Base-by-base conservation (phyloP, 2,888 invertebrate species). In the Pinctada fucata region DNA sequence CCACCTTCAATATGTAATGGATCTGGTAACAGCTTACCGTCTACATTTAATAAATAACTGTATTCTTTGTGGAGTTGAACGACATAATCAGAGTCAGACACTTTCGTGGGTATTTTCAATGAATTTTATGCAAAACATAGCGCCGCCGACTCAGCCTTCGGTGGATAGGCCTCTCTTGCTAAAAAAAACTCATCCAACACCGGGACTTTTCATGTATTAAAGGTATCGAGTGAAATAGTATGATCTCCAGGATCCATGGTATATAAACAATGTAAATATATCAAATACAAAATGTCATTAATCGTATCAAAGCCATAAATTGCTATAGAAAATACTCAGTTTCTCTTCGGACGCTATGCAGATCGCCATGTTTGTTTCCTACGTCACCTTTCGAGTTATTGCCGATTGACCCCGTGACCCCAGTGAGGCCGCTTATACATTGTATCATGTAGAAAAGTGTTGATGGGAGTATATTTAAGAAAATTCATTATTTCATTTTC, bases 1-100 rank as follows among this genome's bases (percentile, higher is more conserved):
- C 67, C 67, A 67, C 67, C 47, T 69, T 48, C 45, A 3, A 69
- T 8, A 4, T 69, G n/a, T 48, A 69, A 69, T 10, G 69, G 69
- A 69, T 69, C 69, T 2, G 48, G 69, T 69, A 69, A 69, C 58
- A 58, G 13, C 8, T 58, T 58, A 58, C 58, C 58, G 13, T 58
- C 13, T 6, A 58, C 58, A 58, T 58, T 10, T 13, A 58, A 58
- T 13, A 58, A 58, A 58, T 58, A 6, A 58, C 8, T 58, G 58
- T 6, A 58, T 58, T 58, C 58, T 58, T 10, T 58, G 8, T 58
- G 58, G 58, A 58, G 13, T 58, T 58, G 58, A 58, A 58, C 58
- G 6, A 58, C 6, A 58, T 58, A 58, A 58, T 58, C 58, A 10
- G 58, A 58, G 58, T 58, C 58, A 13, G 58, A 58, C 58, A 58